A percentile compares a stretch with the other conserved stretches of the same genome.
Evolutionary conservation across 2,797 vertebrate species (phyloP).

Genomic region (Anas georgica): DNA sequence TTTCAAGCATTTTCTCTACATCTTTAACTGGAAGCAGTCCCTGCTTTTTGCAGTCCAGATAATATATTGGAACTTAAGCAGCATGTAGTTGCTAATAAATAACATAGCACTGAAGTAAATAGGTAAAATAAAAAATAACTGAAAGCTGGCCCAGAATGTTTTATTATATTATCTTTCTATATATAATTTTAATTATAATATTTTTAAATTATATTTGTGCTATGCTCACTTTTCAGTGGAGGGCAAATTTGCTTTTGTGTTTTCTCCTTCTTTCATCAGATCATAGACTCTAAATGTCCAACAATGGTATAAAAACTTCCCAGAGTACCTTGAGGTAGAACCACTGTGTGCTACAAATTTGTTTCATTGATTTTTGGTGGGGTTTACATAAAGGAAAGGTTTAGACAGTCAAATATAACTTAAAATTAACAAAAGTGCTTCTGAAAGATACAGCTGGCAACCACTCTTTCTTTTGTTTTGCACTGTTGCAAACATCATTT

Average conservation of each 20-base stretch:
- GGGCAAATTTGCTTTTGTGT: background rate
- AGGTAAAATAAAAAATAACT: background rate
- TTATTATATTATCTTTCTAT: background rate
- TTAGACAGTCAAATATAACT: fast-evolving
- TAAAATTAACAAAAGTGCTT: background rate
- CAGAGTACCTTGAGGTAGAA: background rate
- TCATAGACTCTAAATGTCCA: background rate
- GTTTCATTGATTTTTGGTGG: background rate
- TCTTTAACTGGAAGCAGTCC: background rate
- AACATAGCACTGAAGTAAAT: background rate
- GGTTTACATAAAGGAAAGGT: fast-evolving
- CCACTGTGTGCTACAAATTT: background rate
- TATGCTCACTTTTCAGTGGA: background rate
- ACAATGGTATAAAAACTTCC: background rate
- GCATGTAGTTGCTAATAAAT: background rate
- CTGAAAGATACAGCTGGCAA: background rate
- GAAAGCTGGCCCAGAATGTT: background rate
- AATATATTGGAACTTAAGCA: background rate
- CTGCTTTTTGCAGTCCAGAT: background rate
- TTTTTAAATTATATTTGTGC: background rate
- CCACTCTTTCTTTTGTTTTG: background rate
- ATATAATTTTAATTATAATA: too few species aligned
- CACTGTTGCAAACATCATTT: background rate
- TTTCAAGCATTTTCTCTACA: background rate
- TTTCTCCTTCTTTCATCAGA: background rate